Evolutionary conservation across 2,797 vertebrate genomes (phyloP), one percentile per base, ranked within the genome.

Genomic region (Epinephelus awoara): DNA sequence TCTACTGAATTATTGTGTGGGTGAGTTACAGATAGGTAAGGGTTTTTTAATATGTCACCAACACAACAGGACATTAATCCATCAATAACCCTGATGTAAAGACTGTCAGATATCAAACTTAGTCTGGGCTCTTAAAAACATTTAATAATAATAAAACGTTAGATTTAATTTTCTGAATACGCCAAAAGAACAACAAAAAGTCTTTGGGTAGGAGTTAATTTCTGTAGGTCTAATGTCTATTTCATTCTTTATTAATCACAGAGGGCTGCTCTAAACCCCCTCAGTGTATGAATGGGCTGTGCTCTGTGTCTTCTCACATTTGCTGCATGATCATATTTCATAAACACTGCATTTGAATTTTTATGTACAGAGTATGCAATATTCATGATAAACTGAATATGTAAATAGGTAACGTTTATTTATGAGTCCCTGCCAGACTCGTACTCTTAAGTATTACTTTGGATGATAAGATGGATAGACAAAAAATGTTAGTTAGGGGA

Each of bases 341-440:
- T 94, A 95, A 96, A 94, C 86, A 92, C 90, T 92, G 92, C 93
- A 94, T 95, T 95, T 95, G 93, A 95, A 95, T 96, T 95, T 96
- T 95, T 94, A 95, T 95, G 94, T 95, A 94, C 92, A 95, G 93
- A 95, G 92, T 94, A 93, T 94, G 93, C 92, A 95, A 94, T 96
- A 95, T 95, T 94, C 91, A 94, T 95, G 94, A 95, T 96, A 94
- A 94, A 95, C 95, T 95, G 94, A 95, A 95, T 95, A 96, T 96
- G 95, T 95, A 96, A 96, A 96, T 95, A 92, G 85, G 88, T 92
- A 93, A 93, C 91, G 93, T 95, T 95, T 95, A 96, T 96, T 96
- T 96, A 96, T 95, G 94, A 95, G 92, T 54, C 84, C 80, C 90
- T 89, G 93, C 89, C 91, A 89, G 89, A 92, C 70, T 89, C 83